Evolutionary conservation across 2,113 vertebrate genomes (phyloP), one percentile per base, ranked within the genome.

Genomic region (Nothocercus julius): DNA sequence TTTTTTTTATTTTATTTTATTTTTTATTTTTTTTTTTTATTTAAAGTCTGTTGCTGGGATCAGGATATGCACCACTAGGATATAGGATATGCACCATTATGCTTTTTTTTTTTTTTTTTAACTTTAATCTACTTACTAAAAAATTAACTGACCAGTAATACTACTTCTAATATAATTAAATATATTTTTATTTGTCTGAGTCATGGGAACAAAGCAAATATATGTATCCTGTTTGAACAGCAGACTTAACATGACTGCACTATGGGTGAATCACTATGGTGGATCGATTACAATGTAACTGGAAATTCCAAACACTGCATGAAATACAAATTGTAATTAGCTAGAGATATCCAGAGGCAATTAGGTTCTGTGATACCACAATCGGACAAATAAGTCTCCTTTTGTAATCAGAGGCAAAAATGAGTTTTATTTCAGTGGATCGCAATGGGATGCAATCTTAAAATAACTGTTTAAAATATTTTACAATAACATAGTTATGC

Each of bases 211-310:
- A 68, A 67, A 82, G 70, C 38, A 69, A 25, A 28, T 38, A 9
- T 1, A 13, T 9, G 5, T 34, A 12, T 44, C 63, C 22, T 63
- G 27, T 47, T 47, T 75, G 47, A 87, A 25, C 36, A 87, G 44
- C 63, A 62, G 13, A n/a, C 3, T 28, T 82, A 12, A 38, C 44
- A 9, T 5, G 7, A 62, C 72, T 84, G 44, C 38, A 68, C 56
- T 0, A 0, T 18, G 40, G 17, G 10, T n/a, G 32, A 82, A 13
- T 76, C 38, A 58, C 70, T 82, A 13, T 95, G 91, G 90, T 83
- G 91, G 87, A 95, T 85, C 84, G 32, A 51, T 97, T 95, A 75
- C 93, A 96, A 86, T 95, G 96, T 83, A 93, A 92, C 94, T 83
- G 3, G 69, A 74, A 91, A 94, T 82, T 73, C 87, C 80, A 85